Conservation (phyloP, 2,888 invertebrate genomes). For the Drosophila anomalata region DNA sequence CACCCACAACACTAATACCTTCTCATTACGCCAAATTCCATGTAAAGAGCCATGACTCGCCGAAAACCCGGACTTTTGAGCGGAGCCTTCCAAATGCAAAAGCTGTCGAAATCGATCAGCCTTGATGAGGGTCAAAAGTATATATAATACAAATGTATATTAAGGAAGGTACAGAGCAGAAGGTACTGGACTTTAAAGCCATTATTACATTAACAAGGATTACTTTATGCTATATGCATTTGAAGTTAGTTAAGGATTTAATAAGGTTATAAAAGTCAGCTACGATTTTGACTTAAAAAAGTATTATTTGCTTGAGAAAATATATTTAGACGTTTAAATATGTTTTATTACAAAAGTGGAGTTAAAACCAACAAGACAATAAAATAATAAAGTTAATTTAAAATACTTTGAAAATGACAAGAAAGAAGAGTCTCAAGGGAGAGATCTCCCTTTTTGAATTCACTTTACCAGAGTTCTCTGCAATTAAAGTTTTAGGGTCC, state of each 20-base stretch:
- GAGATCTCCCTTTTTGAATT: slow-evolving; percentile 5
- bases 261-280: not conserved
- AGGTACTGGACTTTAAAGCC: slow-evolving; percentile 4
- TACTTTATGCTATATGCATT: not conserved
- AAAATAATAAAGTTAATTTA: not conserved
- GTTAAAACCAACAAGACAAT: not conserved
- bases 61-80: slow-evolving; percentile 14
- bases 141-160: slow-evolving; percentile 6
- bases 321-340: not conserved
- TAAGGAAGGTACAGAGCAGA: not conserved
- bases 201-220: slow-evolving; percentile 6
- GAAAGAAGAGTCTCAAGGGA: not conserved
- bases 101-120: slow-evolving; percentile 46
- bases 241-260: not conserved
- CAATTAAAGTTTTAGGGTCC: slow-evolving; percentile 36
- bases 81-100: slow-evolving; percentile 20
- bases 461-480: slow-evolving; percentile 23
- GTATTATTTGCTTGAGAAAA: not conserved
- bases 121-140: slow-evolving; percentile 33
- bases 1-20: slow-evolving; percentile 33
- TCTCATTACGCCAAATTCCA: slow-evolving; percentile 42
- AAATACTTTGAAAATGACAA: not conserved
- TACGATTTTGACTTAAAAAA: not conserved
- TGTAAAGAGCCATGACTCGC: slow-evolving; percentile 40
- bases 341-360: not conserved